Base-by-base conservation (phyloP, 2,797 vertebrate genomes). In the Setipinna tenuifilis region DNA sequence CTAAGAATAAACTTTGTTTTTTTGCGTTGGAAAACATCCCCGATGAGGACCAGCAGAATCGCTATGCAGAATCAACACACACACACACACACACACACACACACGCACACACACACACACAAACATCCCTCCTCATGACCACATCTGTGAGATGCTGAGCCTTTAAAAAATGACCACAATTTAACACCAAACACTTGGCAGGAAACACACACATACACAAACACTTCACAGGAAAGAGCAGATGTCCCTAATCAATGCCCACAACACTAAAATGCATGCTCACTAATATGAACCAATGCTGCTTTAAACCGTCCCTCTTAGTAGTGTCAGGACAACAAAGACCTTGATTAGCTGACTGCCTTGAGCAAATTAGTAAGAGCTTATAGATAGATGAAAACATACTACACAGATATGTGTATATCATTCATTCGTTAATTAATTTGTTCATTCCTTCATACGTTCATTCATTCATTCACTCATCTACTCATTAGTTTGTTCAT, bases 341-440 rank as follows among this genome's bases (percentile, higher is more conserved):
- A 57, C n/a, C 46, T 12, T 68, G 35, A 87, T 84, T 85, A 71
- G 84, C 12, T 25, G 58, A 84, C 61, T n/a, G 46, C 19, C 23
- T 84, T 61, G 61, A 41, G 59, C 21, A 35, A 65, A 54, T 85
- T 82, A 86, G 75, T 82, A 50, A 82, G 28, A 84, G 44, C 78
- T 35, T n/a, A n/a, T 44, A 82, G 25, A 82, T 61, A 21, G 58
- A 23, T 23, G 21, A 84, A 23, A 75, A 23, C 61, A 62, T 2
- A 23, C 9, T 10, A 14, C 5, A 14, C 50, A 54, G 50, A 54
- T n/a, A n/a, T n/a, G n/a, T n/a, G n/a, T n/a, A n/a, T n/a, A n/a
- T n/a, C n/a, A n/a, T n/a, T n/a, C n/a, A n/a, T n/a, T n/a, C n/a
- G n/a, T n/a, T n/a, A n/a, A n/a, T n/a, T n/a, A n/a, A n/a, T n/a